Conservation (phyloP, 2,888 invertebrate genomes). For the Chaitophorus viminalis region DNA sequence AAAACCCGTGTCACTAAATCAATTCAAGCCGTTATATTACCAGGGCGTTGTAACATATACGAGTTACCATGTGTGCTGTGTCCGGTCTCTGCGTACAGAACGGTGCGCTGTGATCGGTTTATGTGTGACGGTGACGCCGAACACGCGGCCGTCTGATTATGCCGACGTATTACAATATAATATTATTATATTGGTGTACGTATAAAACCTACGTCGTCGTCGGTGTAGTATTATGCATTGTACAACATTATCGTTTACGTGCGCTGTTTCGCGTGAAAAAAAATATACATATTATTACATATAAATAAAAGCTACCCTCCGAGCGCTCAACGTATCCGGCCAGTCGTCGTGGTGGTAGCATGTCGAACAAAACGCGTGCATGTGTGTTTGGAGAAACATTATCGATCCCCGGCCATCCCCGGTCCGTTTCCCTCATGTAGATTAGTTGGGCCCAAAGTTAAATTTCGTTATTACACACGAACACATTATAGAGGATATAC, state of each 20-base stretch:
- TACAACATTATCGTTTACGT: background rate
- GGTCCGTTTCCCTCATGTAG: constrained; percentile 59
- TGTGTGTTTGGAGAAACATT: constrained; percentile 50
- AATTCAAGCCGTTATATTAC: background rate
- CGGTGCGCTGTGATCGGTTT: no score
- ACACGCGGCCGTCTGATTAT: background rate
- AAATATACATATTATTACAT: background rate
- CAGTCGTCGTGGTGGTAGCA: constrained; percentile 37
- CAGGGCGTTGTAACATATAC: no score
- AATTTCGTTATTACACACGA: constrained; percentile 62
- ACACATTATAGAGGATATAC: constrained; percentile 62
- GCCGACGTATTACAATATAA: no score
- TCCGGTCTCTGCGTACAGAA: no score
- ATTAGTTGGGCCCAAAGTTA: constrained; percentile 60
- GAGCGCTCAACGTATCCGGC: constrained; percentile 3
- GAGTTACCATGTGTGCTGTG: no score
- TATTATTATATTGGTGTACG: no score
- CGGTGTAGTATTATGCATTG: background rate
- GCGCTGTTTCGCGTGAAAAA: constrained; percentile 10
- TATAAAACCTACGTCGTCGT: no score
- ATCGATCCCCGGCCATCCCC: constrained; percentile 60
- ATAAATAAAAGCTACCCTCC: constrained; percentile 21
- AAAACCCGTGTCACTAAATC: background rate
- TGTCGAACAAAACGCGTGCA: constrained; percentile 59
- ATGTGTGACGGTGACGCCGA: no score